A percentile compares a stretch with the other conserved stretches of the same genome.
Evolutionary conservation across 2,888 invertebrate genomes (phyloP).

Genomic region (Pristionchus fissidentatus): DNA sequence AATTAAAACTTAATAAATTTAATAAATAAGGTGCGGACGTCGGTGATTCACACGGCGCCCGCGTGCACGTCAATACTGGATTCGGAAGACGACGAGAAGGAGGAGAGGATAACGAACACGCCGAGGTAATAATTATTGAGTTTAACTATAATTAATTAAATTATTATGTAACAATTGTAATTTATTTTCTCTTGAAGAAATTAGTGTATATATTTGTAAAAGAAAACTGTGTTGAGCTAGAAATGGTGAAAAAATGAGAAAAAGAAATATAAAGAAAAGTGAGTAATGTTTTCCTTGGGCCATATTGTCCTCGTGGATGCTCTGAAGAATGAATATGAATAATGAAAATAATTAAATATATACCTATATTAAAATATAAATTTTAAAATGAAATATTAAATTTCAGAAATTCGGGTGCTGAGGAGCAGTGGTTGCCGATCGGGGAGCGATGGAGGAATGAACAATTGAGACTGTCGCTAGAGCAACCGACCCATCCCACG

Average conservation of each 20-base stretch:
- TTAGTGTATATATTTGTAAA: no score
- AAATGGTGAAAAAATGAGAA: no score
- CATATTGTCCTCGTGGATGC: no score
- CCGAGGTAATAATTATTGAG: constrained; percentile 49
- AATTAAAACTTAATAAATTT: not conserved
- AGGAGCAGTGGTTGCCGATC: constrained; percentile 71
- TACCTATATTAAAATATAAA: no score
- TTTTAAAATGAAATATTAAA: not conserved
- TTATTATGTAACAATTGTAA: no score
- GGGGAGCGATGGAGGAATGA: constrained; percentile 71
- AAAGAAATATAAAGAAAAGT: no score
- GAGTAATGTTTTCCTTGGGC: no score
- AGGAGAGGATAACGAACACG: constrained; percentile 51
- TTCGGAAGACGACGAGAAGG: constrained; percentile 65
- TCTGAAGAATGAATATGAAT: no score
- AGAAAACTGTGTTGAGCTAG: no score
- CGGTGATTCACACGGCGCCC: constrained; percentile 73
- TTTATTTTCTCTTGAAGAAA: no score
- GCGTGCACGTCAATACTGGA: constrained; percentile 70
- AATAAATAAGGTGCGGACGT: constrained; percentile 61
- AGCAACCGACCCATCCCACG: constrained; percentile 58
- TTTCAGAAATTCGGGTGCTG: constrained; percentile 60
- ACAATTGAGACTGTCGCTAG: constrained; percentile 69
- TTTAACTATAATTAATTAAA: no score
- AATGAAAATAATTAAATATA: no score